Conservation (phyloP, 2,888 invertebrate genomes). For the Theristus sp. region DNA sequence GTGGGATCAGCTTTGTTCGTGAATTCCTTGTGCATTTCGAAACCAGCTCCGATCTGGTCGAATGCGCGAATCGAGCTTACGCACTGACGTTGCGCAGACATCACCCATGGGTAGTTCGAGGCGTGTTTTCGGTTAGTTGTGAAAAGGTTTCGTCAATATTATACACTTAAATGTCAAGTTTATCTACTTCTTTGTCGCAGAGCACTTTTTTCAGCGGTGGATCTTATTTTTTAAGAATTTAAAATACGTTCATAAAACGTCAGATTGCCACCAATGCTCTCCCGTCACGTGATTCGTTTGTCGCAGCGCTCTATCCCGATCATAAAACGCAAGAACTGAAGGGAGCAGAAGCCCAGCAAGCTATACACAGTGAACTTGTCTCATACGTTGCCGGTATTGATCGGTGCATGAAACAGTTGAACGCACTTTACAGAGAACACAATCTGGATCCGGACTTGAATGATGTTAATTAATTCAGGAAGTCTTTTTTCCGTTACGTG, state of each 20-base stretch:
- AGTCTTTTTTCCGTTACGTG: too few species aligned
- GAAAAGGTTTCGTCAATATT: too few species aligned
- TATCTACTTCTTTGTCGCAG: too few species aligned
- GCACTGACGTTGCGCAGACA: conserved; percentile 26
- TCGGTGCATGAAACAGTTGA: conserved; percentile 2
- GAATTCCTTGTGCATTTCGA: conserved; percentile 25
- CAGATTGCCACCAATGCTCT: conserved; percentile 5
- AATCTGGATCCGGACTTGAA: too few species aligned
- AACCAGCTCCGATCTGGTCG: conserved; percentile 21
- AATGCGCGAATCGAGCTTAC: conserved; percentile 28
- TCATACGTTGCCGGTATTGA: conserved; percentile 6
- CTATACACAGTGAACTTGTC: background rate
- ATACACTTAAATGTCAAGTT: too few species aligned
- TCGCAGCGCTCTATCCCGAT: background rate
- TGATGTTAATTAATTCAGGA: too few species aligned
- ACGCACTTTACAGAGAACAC: conserved; percentile 3
- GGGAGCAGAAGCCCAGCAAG: too few species aligned
- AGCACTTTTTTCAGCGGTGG: too few species aligned
- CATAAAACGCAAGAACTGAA: background rate
- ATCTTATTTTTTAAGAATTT: too few species aligned
- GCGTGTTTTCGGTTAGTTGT: conserved; percentile 31
- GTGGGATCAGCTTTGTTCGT: conserved; percentile 29
- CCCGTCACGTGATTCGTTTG: conserved; percentile 1
- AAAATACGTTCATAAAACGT: too few species aligned
- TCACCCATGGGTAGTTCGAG: conserved; percentile 32